These are phyloP conservation scores for Camponotus floridanus DNA, from an alignment of 1,140 invertebrate genomes.

Conservation along the genomic window DNA sequence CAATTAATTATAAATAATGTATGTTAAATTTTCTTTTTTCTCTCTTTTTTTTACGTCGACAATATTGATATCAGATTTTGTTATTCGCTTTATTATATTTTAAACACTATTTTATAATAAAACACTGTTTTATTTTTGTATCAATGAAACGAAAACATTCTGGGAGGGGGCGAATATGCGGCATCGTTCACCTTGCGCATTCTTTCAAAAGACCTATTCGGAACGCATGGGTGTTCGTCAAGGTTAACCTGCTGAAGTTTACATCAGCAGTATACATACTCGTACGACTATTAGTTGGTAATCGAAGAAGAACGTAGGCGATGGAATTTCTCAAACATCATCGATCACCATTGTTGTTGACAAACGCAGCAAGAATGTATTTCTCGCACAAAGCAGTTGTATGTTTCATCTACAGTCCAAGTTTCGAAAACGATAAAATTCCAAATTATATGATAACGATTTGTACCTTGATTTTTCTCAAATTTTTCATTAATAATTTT, in stretches of 20 bases:
- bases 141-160: neutral
- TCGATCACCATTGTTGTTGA: conserved; percentile 16
- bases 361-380: conserved; percentile 1
- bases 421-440: neutral
- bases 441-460: no score
- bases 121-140: neutral
- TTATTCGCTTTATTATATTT: neutral
- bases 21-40: neutral
- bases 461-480: neutral
- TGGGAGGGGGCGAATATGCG: neutral
- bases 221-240: conserved; percentile 60
- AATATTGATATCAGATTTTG: neutral
- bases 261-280: conserved; percentile 42
- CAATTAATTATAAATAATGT: neutral
- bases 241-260: conserved; percentile 61
- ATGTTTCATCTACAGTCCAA: no score
- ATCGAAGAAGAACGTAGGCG: conserved; percentile 65
- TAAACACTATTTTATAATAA: neutral
- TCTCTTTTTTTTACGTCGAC: neutral
- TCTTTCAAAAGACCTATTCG: conserved; percentile 40
- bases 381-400: conserved; percentile 4
- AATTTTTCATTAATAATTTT: neutral
- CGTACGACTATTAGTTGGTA: conserved; percentile 58
- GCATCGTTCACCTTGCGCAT: neutral
- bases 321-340: conserved; percentile 57